Conservation (phyloP, 1,140 invertebrate genomes). For the Psix sp. region DNA sequence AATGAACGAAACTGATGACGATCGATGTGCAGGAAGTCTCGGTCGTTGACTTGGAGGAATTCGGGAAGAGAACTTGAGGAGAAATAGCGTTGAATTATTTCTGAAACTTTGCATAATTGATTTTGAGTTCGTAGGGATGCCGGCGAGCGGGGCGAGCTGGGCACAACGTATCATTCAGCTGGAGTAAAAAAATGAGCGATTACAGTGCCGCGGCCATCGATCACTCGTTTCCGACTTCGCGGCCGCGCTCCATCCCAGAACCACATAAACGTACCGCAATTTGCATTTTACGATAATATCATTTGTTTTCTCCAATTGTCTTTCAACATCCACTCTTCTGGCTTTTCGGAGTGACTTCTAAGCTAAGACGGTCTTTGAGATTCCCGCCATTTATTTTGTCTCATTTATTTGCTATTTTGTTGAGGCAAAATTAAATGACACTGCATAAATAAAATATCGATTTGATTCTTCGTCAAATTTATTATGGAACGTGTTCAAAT, state of each 20-base stretch:
- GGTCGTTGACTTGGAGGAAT: constrained; percentile 61
- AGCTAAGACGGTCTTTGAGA: too few species aligned
- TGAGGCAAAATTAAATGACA: too few species aligned
- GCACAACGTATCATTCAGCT: constrained; percentile 43
- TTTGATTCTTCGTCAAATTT: too few species aligned
- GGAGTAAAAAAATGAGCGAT: constrained; percentile 43
- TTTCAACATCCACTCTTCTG: too few species aligned
- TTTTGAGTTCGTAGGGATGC: constrained; percentile 16
- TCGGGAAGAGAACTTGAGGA: constrained; percentile 47
- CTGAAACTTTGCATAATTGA: constrained; percentile 52
- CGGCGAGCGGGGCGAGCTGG: not conserved
- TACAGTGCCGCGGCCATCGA: constrained; percentile 49
- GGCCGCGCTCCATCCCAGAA: constrained; percentile 22
- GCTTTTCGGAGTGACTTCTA: too few species aligned
- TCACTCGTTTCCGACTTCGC: constrained; percentile 33
- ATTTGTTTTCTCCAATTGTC: constrained; percentile 52
- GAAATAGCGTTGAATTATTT: constrained; percentile 50
- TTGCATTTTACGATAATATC: constrained; percentile 55
- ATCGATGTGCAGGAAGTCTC: constrained; percentile 51
- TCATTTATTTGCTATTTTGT: too few species aligned
- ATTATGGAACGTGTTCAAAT: too few species aligned
- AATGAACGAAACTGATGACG: constrained; percentile 16
- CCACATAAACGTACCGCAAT: constrained; percentile 35
- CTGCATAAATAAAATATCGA: too few species aligned
- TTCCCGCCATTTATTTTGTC: too few species aligned